Base-by-base conservation (phyloP, 2,888 invertebrate species). In the Brassicogethes aeneus region DNA sequence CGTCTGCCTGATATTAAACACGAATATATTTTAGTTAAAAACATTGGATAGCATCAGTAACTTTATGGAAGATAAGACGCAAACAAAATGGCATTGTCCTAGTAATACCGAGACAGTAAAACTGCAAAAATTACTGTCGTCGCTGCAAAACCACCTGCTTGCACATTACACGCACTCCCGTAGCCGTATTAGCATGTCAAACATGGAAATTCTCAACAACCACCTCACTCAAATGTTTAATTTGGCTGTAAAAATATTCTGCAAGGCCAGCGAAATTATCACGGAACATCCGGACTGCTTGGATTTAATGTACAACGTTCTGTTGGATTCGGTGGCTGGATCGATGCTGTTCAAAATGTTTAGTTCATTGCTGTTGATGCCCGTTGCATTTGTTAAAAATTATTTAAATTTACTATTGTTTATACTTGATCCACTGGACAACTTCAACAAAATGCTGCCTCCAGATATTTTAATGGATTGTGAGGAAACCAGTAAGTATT, bases 101-200 rank as follows among this genome's bases (percentile, higher is more conserved):
- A 53, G 54, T n/a, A 62, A 57, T 42, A 49, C 56, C 1, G 58
- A 60, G 47, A 59, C 68, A 2, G 51, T 59, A 34, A 70, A 74
- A 54, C 61, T 78, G 1, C 69, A 73, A 44, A 68, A 70, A 41
- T 62, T 79, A 10, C 61, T 79, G 7, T 70, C 75, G 1, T 73
- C 75, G 1, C 61, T 79, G 16, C 78, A 78, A 55, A 76, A 75
- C 54, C 78, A 79, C 56, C 61, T 78, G 47, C 60, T 78, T 42
- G 73, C 76, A 1, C 72, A 71, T 52, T 73, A 73, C 48, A 61
- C 56, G n/a, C 40, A 51, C 2, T 44, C 48, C 0, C 32, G 46
- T 15, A 29, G 46, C 7, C 44, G 47, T 16, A 48, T 50, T 16
- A 36, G 37, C 8, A 43, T 42, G 16, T 16, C 44, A 12, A 40